Evolutionary conservation across 2,797 vertebrate species (phyloP).

Genomic region (Hydrophis major): DNA sequence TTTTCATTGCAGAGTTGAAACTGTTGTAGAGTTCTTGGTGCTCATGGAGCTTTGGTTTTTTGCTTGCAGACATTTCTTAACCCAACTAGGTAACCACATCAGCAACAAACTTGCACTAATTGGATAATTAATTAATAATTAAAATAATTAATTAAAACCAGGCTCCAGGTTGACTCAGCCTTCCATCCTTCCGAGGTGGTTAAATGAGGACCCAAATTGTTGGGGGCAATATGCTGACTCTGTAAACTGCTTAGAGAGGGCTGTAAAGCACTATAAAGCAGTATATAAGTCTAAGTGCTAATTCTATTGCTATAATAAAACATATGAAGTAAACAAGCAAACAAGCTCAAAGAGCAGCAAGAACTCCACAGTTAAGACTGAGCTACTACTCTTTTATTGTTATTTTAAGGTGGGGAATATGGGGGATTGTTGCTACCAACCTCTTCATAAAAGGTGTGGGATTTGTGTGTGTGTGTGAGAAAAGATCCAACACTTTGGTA

Average conservation of each 20-base stretch:
- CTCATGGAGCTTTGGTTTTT: background rate
- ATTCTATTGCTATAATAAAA: background rate
- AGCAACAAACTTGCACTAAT: background rate
- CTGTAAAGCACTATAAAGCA: no score
- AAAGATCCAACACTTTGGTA: background rate
- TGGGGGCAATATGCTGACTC: no score
- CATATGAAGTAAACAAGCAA: background rate
- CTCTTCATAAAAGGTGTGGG: background rate
- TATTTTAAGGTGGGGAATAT: background rate
- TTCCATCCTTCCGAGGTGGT: no score
- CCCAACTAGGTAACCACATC: background rate
- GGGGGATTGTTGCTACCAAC: background rate
- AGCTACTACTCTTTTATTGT: background rate
- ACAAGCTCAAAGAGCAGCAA: background rate
- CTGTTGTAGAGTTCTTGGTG: background rate
- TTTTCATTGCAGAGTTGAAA: no score
- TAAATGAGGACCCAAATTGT: no score
- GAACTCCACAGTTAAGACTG: background rate
- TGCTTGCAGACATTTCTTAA: background rate
- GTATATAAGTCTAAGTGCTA: no score
- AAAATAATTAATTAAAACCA: no score
- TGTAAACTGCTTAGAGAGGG: no score
- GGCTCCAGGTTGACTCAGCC: no score
- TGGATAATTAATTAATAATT: background rate
- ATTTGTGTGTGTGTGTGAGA: background rate